Percentiles rank a stretch among this genome's conserved stretches.
phyloP scores from a whole-genome alignment of 1,140 invertebrate genomes.

The Bombus superbus region DNA sequence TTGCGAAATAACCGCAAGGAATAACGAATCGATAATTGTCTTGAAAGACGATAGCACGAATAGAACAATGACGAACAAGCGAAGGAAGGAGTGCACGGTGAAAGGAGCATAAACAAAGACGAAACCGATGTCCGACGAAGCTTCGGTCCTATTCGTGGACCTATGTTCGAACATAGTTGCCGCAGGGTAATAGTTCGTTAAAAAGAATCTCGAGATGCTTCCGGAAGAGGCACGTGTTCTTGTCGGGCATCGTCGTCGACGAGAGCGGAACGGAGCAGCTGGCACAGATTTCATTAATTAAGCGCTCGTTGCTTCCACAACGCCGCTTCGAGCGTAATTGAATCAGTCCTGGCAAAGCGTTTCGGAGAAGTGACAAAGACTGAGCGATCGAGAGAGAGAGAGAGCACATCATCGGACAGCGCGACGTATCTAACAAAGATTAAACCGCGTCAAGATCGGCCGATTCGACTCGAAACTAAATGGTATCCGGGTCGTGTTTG shows the following conservation, averaged over 20 bases:
- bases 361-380: constrained; percentile 46
- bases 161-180: background rate
- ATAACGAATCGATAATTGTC: no score
- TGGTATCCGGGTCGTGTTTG: background rate
- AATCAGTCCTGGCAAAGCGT: constrained; percentile 69
- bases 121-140: background rate
- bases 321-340: constrained; percentile 72
- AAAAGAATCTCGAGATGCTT: constrained; percentile 53
- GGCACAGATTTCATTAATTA: constrained; percentile 78
- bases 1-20: no score
- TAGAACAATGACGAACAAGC: background rate
- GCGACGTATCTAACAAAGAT: constrained; percentile 66
- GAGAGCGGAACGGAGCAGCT: constrained; percentile 53
- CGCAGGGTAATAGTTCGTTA: background rate
- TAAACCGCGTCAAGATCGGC: constrained; percentile 54
- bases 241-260: constrained; percentile 31
- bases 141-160: no score
- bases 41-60: no score
- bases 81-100: background rate
- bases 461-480: constrained; percentile 25
- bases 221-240: constrained; percentile 30
- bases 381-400: background rate
- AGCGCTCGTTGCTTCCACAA: constrained; percentile 73
- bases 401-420: constrained; percentile 25
- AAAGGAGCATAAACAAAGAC: background rate